Evolutionary conservation across 2,888 invertebrate species (phyloP), one percentile per base, ranked within the genome.

Genomic region (Melanostoma mellinum): DNA sequence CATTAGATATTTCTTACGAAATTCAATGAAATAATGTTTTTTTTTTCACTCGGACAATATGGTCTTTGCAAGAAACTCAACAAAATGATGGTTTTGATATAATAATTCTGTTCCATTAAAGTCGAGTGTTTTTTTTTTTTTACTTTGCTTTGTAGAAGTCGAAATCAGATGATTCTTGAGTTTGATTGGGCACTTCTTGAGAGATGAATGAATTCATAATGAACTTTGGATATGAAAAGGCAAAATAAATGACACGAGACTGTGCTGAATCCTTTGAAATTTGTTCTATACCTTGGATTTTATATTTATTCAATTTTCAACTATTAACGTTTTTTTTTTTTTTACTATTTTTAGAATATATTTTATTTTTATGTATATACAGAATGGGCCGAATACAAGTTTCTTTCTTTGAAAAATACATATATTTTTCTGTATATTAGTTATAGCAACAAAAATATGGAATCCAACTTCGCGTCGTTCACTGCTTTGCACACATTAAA

Each of bases 21-120:
- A 67, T 56, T 61, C 67, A 52, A 67, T 67, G 67, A 35, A 67
- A 75, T 58, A 30, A 55, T 65, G 38, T 46, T 40, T 55, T 55
- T 20, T 20, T 65, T 38, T 32, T 35, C 38, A 65, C 72, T 44
- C 44, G 63, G 48, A 48, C 48, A 58, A 32, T 52, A 52, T 44
- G 6, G 46, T 42, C 20, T 36, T 33, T 35, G 36, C 20, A 20
- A 35, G 33, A 56, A 9, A 56, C n/a, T 61, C 36, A 20, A 61
- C 40, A 56, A 56, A 20, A 74, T 56, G 56, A 48, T 65, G 65
- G 48, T 38, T n/a, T 48, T 53, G 35, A 48, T 48, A 20, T 20
- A 35, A 40, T 61, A 55, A 40, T 33, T 46, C 40, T 33, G 30
- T 55, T n/a, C 38, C 35, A 50, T 50, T 56, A 32, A 53, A 53